phyloP scores from a whole-genome alignment of 2,888 invertebrate species.

The Uropetala carovei region DNA sequence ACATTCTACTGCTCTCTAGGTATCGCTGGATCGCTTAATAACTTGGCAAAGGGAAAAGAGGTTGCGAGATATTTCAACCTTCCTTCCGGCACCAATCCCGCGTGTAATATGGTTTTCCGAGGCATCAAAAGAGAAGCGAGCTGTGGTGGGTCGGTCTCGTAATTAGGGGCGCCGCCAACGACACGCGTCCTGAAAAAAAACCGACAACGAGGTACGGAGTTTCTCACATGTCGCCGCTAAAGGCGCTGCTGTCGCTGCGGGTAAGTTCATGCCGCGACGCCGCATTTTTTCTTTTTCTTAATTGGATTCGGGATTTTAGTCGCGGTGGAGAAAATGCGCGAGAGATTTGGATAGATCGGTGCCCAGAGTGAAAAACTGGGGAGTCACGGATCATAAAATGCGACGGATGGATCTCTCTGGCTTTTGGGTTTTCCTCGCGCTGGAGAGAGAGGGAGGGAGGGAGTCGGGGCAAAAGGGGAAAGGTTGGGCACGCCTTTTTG shows the following conservation, averaged over 20 bases:
- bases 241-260: not conserved
- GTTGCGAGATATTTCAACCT: conserved; percentile 28
- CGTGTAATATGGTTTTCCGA: conserved; percentile 34
- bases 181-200: conserved; percentile 51
- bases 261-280: too few relatives aligned
- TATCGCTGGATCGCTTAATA: too few relatives aligned
- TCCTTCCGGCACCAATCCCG: not conserved
- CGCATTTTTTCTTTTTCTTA: not conserved
- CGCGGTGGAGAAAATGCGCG: conserved; percentile 6
- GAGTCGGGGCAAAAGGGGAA: not conserved
- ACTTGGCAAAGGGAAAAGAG: not conserved
- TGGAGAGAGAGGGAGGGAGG: not conserved
- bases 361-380: conserved; percentile 12
- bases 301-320: conserved; percentile 45
- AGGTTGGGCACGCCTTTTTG: conserved; percentile 28
- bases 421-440: conserved; percentile 11
- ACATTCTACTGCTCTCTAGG: too few relatives aligned
- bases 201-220: conserved; percentile 36
- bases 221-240: not conserved
- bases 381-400: conserved; percentile 40
- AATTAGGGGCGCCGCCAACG: conserved; percentile 47
- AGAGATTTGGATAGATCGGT: conserved; percentile 15
- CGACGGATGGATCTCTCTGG: conserved; percentile 33
- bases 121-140: not conserved
- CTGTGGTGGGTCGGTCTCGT: conserved; percentile 9